These are phyloP conservation scores for Noctua janthina DNA, from an alignment of 2,888 invertebrate genomes.

Conservation along the genomic window DNA sequence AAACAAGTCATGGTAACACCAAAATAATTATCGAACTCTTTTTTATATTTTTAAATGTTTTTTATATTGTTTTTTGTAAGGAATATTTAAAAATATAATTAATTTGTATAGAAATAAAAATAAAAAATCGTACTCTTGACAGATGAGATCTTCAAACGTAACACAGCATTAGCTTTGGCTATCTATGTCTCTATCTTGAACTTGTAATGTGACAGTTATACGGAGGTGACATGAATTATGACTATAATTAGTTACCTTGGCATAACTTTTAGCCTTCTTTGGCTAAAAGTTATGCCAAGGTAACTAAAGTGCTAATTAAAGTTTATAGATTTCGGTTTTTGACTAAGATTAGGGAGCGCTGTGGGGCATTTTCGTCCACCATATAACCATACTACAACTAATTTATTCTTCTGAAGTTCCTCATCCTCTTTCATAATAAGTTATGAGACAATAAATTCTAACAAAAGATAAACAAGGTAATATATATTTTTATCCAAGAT, in stretches of 20 bases:
- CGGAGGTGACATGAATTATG: too few relatives aligned
- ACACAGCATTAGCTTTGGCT: background rate
- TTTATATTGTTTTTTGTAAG: too few relatives aligned
- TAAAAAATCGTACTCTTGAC: background rate
- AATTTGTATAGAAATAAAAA: too few relatives aligned
- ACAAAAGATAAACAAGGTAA: conserved; percentile 20
- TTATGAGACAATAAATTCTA: background rate
- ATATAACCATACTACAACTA: background rate
- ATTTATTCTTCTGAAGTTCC: background rate
- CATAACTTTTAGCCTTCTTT: background rate
- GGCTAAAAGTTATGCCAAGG: too few relatives aligned
- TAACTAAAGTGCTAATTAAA: too few relatives aligned
- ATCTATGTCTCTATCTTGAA: background rate
- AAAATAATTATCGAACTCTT: too few relatives aligned
- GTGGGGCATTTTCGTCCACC: background rate
- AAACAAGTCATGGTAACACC: background rate
- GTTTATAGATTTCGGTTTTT: background rate
- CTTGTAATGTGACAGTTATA: background rate
- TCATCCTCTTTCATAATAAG: background rate
- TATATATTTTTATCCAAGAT: conserved; percentile 21
- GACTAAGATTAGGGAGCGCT: background rate
- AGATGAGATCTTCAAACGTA: background rate
- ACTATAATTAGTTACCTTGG: too few relatives aligned
- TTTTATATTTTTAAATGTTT: too few relatives aligned
- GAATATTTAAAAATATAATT: too few relatives aligned